Evolutionary conservation across 2,888 invertebrate genomes (phyloP), one percentile per base, ranked within the genome.

Genomic region (Sympetrum striolatum): DNA sequence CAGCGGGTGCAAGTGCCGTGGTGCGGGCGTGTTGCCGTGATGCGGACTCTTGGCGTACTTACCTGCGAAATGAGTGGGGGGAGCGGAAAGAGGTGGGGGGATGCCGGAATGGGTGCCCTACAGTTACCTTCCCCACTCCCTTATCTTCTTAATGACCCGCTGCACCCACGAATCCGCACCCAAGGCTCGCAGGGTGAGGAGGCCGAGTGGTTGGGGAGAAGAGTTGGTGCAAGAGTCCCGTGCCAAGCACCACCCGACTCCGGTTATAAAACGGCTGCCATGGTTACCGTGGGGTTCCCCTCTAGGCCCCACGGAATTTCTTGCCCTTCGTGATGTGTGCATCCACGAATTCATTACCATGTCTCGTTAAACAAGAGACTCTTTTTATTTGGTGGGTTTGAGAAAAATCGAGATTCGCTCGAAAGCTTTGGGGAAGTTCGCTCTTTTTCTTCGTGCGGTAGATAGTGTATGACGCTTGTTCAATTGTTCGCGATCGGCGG

Each of bases 121-220:
- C 53, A 4, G 31, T 37, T 18, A 37, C 58, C 58, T 53, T 35
- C 39, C 60, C 37, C 60, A 39, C 64, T 12, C 37, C 86, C 86
- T 86, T 86, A 86, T 60, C 86, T 86, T 86, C 86, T 86, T 86
- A 86, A 86, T 86, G 86, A 86, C 86, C 39, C 60, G 60, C 86
- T 86, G 86, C 82, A 82, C 82, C 82, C 35, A 18, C 86, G 22
- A 60, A n/a, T 37, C 64, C 60, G 86, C 86, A 86, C 86, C 86
- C 86, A 86, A 35, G 86, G 86, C 58, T 82, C 81, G 25, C 82
- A 82, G 48, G 82, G 81, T 81, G 64, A 86, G 64, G 86, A 64
- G 82, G 82, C 35, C 58, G 82, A 82, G 86, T 60, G 60, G 86
- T 18, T 44, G 81, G 81, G 81, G 48, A 31, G 44, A 81, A 44